phyloP scores from a whole-genome alignment of 1,140 invertebrate species.

The Heliconius melpomene region DNA sequence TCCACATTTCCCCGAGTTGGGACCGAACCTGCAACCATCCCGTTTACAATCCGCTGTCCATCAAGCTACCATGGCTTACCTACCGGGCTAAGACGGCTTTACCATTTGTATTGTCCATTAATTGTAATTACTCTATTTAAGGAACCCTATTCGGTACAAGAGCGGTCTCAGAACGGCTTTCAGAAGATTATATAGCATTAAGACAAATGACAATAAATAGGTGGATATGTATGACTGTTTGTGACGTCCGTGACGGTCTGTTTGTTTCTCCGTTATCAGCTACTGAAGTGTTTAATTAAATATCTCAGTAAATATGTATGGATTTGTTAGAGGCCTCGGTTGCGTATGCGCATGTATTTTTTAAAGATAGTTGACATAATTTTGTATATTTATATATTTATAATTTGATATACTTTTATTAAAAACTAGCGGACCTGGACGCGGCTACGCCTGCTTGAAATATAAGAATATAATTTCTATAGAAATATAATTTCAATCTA shows the following conservation, averaged over 20 bases:
- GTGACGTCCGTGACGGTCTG: not conserved
- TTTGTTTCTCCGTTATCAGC: not conserved
- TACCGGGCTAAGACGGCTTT: no score
- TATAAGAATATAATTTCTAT: no score
- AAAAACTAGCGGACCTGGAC: no score
- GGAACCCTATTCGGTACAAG: not conserved
- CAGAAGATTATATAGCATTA: not conserved
- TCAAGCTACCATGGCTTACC: no score
- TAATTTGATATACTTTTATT: no score
- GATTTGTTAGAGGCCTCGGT: not conserved
- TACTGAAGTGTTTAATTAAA: constrained; percentile 14
- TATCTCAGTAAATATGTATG: constrained; percentile 1
- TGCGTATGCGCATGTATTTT: constrained; percentile 4
- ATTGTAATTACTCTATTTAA: not conserved
- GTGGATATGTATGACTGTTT: not conserved
- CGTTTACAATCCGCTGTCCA: no score
- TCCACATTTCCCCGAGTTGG: no score
- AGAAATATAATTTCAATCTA: no score
- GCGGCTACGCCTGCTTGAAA: no score
- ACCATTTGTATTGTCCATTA: not conserved
- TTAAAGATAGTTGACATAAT: not conserved
- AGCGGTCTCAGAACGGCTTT: not conserved
- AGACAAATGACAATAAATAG: constrained; percentile 5
- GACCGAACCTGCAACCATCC: no score
- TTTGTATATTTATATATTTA: not conserved